Evolutionary conservation across 2,888 invertebrate species (phyloP).

Genomic region (Erpobdella octoculata): DNA sequence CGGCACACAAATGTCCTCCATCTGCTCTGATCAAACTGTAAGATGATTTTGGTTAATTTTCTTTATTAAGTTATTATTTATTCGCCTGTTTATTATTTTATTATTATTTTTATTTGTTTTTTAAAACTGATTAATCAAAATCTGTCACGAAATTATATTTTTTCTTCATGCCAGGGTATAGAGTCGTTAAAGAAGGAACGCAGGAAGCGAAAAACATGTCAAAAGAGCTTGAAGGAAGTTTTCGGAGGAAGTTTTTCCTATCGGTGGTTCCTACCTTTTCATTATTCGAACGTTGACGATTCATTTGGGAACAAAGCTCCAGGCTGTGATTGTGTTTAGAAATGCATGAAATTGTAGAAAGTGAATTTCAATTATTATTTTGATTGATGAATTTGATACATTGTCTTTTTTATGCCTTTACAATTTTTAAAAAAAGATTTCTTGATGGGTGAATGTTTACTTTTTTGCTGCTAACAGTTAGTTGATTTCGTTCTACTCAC

Average conservation of each 20-base stretch:
- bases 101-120: background rate
- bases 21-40: conserved; percentile 32
- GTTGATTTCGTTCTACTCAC: too few species aligned
- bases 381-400: too few species aligned
- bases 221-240: conserved; percentile 22
- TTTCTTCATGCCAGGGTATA: conserved; percentile 20
- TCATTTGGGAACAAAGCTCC: background rate
- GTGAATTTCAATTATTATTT: too few species aligned
- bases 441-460: too few species aligned
- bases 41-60: background rate
- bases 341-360: too few species aligned
- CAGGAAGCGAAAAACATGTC: conserved; percentile 19
- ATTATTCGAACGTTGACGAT: too few species aligned
- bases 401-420: too few species aligned
- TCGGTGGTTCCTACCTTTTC: conserved; percentile 33
- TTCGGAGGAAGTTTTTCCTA: conserved; percentile 30
- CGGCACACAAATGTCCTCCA: conserved; percentile 28
- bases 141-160: background rate
- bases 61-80: too few species aligned
- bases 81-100: too few species aligned
- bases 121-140: background rate
- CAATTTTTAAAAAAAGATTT: too few species aligned
- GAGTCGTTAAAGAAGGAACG: conserved; percentile 31
- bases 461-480: too few species aligned
- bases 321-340: too few species aligned